These are phyloP conservation scores for Oxygymnocypris stewartii DNA, from an alignment of 2,113 vertebrate genomes.

Conservation along the genomic window DNA sequence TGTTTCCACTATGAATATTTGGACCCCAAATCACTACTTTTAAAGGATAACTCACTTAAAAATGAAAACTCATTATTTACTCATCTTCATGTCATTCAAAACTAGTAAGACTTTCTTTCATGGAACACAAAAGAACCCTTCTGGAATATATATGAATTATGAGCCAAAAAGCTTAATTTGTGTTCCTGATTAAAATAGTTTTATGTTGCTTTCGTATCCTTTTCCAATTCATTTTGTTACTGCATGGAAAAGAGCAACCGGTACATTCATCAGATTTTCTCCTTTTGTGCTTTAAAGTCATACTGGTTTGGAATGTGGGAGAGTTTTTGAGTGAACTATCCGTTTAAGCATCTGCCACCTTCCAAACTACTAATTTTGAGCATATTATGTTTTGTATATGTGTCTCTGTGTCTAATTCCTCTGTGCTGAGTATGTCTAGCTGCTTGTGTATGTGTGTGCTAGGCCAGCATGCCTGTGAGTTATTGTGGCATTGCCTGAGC, in stretches of 20 bases:
- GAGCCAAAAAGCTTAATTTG: no score
- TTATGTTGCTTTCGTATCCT: neutral
- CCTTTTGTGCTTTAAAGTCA: neutral
- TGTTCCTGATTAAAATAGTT: no score
- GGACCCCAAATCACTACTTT: neutral
- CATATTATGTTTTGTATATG: neutral
- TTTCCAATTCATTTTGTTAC: neutral
- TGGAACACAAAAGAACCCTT: neutral
- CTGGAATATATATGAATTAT: no score
- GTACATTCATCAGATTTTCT: neutral
- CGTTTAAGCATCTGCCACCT: neutral
- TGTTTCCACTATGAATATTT: neutral
- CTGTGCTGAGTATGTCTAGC: constrained; percentile 32
- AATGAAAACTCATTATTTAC: neutral
- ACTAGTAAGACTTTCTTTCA: neutral
- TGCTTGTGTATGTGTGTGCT: constrained; percentile 23
- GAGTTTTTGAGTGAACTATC: neutral
- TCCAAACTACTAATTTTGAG: neutral
- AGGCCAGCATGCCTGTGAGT: constrained; percentile 36
- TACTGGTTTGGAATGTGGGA: neutral
- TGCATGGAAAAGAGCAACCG: neutral
- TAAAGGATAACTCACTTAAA: neutral
- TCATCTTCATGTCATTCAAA: neutral
- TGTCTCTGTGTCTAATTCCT: constrained; percentile 24
- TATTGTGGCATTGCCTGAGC: constrained; percentile 54